Base-by-base conservation (phyloP, 2,888 invertebrate species). In the Crocallis elinguaria region DNA sequence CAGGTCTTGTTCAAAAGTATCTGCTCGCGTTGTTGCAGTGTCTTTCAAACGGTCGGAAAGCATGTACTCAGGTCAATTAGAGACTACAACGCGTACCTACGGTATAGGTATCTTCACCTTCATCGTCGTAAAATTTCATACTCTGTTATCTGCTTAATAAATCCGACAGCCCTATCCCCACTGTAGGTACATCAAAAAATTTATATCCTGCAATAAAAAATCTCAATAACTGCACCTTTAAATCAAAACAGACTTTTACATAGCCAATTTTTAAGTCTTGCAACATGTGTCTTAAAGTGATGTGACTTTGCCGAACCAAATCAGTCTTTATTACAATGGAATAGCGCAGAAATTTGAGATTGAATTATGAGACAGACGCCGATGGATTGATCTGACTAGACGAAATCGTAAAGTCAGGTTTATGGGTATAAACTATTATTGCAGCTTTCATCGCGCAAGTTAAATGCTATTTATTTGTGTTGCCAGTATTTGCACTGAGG, bases 351-450 rank as follows among this genome's bases (percentile, higher is more conserved):
- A 49, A 51, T 52, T 52, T 12, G 23, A 19, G 6, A 4, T 13
- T 30, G 23, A 12, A 27, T 52, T 9, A 12, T 29, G 12, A 6
- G 12, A 36, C 49, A 59, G 62, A 66, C 60, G 57, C 44, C 59
- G 60, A 68, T 81, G 78, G 79, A 78, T 52, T 52, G 72, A 75
- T 79, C 71, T 66, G 80, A 76, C 82, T 80, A 84, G 82, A 82
- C 83, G 66, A 67, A 71, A 71, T 82, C 82, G 73, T 85, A 84
- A 84, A 82, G 67, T 21, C 12, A 23, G 57, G 62, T 82, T 84
- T 82, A 84, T 79, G 69, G 74, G 63, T 68, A 71, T 74, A 69
- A 73, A 76, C 71, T 76, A 78, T 78, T 75, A 81, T 70, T 66
- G 73, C 60, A 57, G 43, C 57, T 62, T 58, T 64, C 64, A 60